Conservation (phyloP, 1,140 invertebrate genomes). For the Drosophila quadrilineata region DNA sequence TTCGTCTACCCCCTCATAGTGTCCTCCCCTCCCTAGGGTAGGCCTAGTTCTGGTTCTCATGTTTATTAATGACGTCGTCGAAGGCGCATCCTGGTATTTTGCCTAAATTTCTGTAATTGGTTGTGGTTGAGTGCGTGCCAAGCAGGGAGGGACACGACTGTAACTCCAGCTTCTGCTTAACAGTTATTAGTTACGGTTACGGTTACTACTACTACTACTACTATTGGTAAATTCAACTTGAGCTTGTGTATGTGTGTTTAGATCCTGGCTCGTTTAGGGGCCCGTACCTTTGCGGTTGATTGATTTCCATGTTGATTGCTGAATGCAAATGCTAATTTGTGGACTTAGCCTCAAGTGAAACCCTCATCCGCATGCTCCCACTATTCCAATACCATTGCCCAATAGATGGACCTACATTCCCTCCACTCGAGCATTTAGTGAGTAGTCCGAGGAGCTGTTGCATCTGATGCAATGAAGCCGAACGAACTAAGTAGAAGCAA, state of each 20-base stretch:
- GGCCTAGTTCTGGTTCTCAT: conserved; percentile 45
- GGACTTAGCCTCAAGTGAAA: conserved; percentile 7
- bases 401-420: too few relatives aligned
- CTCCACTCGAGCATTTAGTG: conserved; percentile 6
- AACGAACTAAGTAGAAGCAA: conserved; percentile 2
- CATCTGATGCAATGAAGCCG: conserved; percentile 24
- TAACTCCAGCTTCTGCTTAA: conserved; percentile 14
- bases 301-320: conserved; percentile 72
- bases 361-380: background rate
- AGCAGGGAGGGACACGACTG: conserved; percentile 2
- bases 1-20: background rate
- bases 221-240: conserved; percentile 71
- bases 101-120: conserved; percentile 74
- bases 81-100: conserved; percentile 53
- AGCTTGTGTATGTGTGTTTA: conserved; percentile 27
- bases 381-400: background rate
- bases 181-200: conserved; percentile 72
- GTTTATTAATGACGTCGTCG: conserved; percentile 66
- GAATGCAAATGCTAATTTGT: conserved; percentile 65
- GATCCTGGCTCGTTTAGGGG: conserved; percentile 7
- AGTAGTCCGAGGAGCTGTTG: conserved; percentile 29
- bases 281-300: conserved; percentile 62
- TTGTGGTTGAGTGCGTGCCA: conserved; percentile 67
- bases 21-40: conserved; percentile 2
- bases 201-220: too few relatives aligned